Evolutionary conservation across 2,888 invertebrate genomes (phyloP).

Genomic region (Brachyptera risi): DNA sequence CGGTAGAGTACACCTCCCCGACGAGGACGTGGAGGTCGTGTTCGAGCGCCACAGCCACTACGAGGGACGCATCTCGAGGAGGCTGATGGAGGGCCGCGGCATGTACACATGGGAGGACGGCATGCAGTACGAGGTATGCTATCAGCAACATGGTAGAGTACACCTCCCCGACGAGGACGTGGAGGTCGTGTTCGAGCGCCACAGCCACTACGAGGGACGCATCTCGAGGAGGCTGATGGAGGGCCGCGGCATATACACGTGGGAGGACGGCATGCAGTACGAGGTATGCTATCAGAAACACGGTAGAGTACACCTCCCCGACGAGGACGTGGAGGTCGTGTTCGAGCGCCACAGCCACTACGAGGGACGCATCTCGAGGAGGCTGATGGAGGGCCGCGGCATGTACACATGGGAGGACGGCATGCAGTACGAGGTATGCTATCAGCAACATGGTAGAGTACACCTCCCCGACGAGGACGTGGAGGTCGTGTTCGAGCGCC

Average conservation of each 20-base stretch:
- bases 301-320: no score
- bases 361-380: slow-evolving; percentile 26
- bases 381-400: slow-evolving; percentile 25
- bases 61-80: slow-evolving; percentile 26
- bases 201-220: slow-evolving; percentile 25
- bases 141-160: no score
- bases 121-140: slow-evolving; percentile 23
- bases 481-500: slow-evolving; percentile 17
- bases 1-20: no score
- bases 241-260: slow-evolving; percentile 22
- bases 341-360: slow-evolving; percentile 23
- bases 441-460: no score
- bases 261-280: slow-evolving; percentile 27
- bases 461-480: no score
- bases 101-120: slow-evolving; percentile 26
- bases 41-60: slow-evolving; percentile 23
- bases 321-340: slow-evolving; percentile 16
- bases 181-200: slow-evolving; percentile 17
- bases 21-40: slow-evolving; percentile 16
- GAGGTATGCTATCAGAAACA: slow-evolving; percentile 22
- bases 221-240: slow-evolving; percentile 26
- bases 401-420: slow-evolving; percentile 26
- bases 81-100: slow-evolving; percentile 25
- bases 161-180: no score
- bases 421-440: slow-evolving; percentile 23